Base-by-base conservation (phyloP, 2,113 vertebrate species). In the Argyrosomus japonicus region DNA sequence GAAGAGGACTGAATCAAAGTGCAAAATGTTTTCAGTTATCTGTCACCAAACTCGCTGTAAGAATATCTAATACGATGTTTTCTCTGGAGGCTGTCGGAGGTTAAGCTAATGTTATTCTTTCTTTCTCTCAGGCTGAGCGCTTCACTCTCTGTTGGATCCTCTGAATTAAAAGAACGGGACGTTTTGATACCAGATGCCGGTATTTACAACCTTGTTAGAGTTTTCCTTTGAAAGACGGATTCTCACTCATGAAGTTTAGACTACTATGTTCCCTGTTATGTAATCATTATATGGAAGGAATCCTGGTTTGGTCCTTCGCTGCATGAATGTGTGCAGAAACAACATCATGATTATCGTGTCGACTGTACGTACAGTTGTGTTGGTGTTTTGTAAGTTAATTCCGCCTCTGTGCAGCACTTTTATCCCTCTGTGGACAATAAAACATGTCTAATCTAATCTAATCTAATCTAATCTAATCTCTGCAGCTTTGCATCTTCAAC, bases 141-240 rank as follows among this genome's bases (percentile, higher is more conserved):
- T 56, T 14, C 13, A 27, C 47, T 77, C 72, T 80, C 72, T 70
- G 69, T 25, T 4, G 71, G 70, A 74, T 15, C 29, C 40, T 75
- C 50, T 12, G 29, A 45, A 65, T 75, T 56, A 60, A 75, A 61
- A 43, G 27, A 79, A 51, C 7, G 0, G 7, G 12, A 7, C 64
- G 18, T 79, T 85, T 72, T 77, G 56, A 45, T 48, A 50, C 79
- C 91, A 93, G 88, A 89, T 89, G 90, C 73, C n/a, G 62, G 23
- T 50, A 58, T 90, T 92, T 87, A 90, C 77, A 81, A 51, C 74
- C 85, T 91, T 77, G 77, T 91, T 79, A 86, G 54, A 32, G 50
- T 73, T 85, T 40, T 57, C 56, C 43, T 77, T 83, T 81, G 76
- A 88, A 86, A 67, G 62, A 8, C 0, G 8, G 50, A 75, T 77